Base-by-base conservation (phyloP, 2,888 invertebrate genomes). In the Troides helena region DNA sequence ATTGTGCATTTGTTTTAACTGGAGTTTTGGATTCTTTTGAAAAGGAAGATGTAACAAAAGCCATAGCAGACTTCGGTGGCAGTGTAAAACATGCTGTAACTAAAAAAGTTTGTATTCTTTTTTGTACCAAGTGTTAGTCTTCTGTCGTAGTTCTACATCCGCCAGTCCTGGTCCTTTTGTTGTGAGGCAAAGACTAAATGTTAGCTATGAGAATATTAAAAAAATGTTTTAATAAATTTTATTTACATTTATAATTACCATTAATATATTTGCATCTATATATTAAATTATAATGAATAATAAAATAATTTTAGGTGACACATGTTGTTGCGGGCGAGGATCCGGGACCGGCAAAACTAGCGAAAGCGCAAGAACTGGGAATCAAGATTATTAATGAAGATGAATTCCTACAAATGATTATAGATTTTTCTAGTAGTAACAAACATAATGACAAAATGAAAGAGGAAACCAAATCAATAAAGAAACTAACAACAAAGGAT, bases 1-100 rank as follows among this genome's bases (percentile, higher is more conserved):
- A 96, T 67, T 88, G 95, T 68, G 95, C 94, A 6, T 97, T 97
- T 80, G 83, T 97, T 7, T 87, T 98, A 66, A 98, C 98, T 57
- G 99, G 98, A 50, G 96, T 98, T 1, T 88, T 98, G 62, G 98
- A 98, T 80, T 98, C 98, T 0, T 92, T 98, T 75, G 97, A 98
- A 77, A 93, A 96, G 18, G 97, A 97, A 7, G 97, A 98, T 78
- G 94, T 96, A 6, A 93, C 94, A 53, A 94, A 94, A 1, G 90
- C 97, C 8, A 95, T 98, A 18, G 95, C 94, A 69, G 95, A 95
- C 75, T 96, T 96, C 84, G 98, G 98, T 0, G 99, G 98, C 0
- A 94, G 95, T 80, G 93, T 96, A 2, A 96, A 96, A 72, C 93
- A 93, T 58, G 89, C 93, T 60, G 93, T 98, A 25, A 97, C 97